Base-by-base conservation (phyloP, 1,140 invertebrate genomes). In the Radopholus similis region DNA sequence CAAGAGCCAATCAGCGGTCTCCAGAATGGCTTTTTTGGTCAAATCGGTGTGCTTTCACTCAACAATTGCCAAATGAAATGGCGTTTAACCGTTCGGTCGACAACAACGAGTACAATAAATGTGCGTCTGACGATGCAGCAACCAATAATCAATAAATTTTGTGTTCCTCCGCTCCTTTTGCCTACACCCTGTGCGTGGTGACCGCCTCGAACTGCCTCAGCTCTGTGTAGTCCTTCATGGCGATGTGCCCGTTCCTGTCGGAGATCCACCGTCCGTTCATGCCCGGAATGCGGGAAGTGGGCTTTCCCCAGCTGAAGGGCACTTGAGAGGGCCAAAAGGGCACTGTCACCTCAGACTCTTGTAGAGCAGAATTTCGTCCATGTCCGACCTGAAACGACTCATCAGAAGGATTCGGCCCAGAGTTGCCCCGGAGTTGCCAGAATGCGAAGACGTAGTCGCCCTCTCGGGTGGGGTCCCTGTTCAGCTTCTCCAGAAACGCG, bases 211-310 rank as follows among this genome's bases (percentile, higher is more conserved):
- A 81, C 64, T 81, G 79, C 9, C 79, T 51, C 32, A 82, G 62
- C 71, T 81, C 79, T 18, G 79, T 81, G 42, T 78, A 73, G 73
- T 81, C 79, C 51, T 81, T 81, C 79, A 81, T 81, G 13, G 79
- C 80, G 23, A 81, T 66, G 62, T 81, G 79, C 15, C 77, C 68
- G 64, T 82, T 82, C 26, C 38, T 49, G 32, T 81, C 79, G 28
- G 78, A 81, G 8, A 81, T 69, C 79, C 79, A 81, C 34, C 79
- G 47, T 11, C 79, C 79, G 66, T 80, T 80, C 74, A 78, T 75
- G 18, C 65, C 77, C 15, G 78, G 76, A 67, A 80, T 81, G 51
- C 79, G 47, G 32, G 59, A 40, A 9, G 79, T 81, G 40, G 80
- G 80, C 49, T 81, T 81, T 26, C 79, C 79, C 79, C 79, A 81